Base-by-base conservation (phyloP, 2,113 vertebrate species). In the Telmatochromis brichardi region DNA sequence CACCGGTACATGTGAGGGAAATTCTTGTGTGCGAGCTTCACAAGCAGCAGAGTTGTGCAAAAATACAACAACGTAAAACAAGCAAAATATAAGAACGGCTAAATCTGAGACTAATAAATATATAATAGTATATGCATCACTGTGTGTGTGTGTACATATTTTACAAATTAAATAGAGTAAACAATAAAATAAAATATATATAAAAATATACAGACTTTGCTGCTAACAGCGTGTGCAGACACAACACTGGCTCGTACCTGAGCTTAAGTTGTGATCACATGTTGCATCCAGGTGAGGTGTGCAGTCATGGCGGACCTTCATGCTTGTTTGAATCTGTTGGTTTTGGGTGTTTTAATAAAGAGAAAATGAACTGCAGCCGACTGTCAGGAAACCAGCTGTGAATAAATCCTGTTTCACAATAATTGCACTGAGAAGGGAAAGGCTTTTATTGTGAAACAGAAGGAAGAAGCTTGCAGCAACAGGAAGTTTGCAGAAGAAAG, bases 401-500 rank as follows among this genome's bases (percentile, higher is more conserved):
- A 45, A 47, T 45, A 47, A 47, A 47, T 28, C 68, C 23, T 47
- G 42, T 78, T 50, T 78, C 45, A 50, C 73, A 78, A n/a, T 78
- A 31, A 51, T 50, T 21, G 76, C 10, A 8, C 19, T 53, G 28
- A 53, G 47, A 21, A 35, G 4, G 28, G 19, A 35, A 53, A 51
- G n/a, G n/a, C 35, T 86, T 85, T 90, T 79, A 88, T 81, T 92
- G 76, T 90, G 91, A 90, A 90, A 88, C 23, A 58, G 14, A 58
- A 7, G 15, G 11, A 79, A 50, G 85, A 89, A 84, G 53, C 42
- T 40, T 21, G 37, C 0, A 86, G 82, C 37, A 91, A 87, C 80
- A 84, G 87, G 76, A 91, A 88, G 40, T 53, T 47, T 9, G 9
- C 6, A 15, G 9, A 54, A 37, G 10, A 57, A 84, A 17, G 23